Evolutionary conservation across 2,113 vertebrate genomes (phyloP).

Genomic region (Promerops cafer): DNA sequence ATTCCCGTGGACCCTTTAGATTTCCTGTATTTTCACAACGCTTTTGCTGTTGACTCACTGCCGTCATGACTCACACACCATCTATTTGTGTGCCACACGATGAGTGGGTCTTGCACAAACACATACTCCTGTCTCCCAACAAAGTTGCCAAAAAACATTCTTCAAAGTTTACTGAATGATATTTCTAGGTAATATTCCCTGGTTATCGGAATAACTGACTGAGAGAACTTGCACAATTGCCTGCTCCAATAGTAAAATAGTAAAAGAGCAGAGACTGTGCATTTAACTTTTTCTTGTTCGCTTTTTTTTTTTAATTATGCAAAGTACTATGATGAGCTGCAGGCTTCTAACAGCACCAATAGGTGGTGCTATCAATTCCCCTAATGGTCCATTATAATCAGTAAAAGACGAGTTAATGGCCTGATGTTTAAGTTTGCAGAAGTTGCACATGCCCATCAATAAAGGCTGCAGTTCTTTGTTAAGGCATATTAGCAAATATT

Average conservation of each 20-base stretch:
- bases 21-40: not conserved
- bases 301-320: not conserved
- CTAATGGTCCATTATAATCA: not conserved
- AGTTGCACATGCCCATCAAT: not conserved
- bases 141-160: not conserved
- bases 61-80: not conserved
- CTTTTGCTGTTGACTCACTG: not conserved
- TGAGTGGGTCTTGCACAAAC: not conserved
- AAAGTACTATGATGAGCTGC: not conserved
- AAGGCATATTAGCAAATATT: not conserved
- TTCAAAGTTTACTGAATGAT: not conserved
- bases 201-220: not conserved
- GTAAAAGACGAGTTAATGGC: not conserved
- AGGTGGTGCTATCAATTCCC: conserved; percentile 39
- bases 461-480: not conserved
- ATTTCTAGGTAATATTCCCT: not conserved
- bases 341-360: not conserved
- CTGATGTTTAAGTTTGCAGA: not conserved
- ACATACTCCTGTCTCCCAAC: rapidly evolving
- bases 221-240: not conserved
- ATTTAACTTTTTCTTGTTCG: not conserved
- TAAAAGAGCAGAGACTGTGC: not conserved
- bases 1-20: not conserved
- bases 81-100: too few relatives aligned
- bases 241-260: not conserved